Percentiles rank a stretch among this genome's conserved stretches.
Evolutionary conservation across 2,113 vertebrate genomes (phyloP).

Genomic region (Himantopus leucocephalus): DNA sequence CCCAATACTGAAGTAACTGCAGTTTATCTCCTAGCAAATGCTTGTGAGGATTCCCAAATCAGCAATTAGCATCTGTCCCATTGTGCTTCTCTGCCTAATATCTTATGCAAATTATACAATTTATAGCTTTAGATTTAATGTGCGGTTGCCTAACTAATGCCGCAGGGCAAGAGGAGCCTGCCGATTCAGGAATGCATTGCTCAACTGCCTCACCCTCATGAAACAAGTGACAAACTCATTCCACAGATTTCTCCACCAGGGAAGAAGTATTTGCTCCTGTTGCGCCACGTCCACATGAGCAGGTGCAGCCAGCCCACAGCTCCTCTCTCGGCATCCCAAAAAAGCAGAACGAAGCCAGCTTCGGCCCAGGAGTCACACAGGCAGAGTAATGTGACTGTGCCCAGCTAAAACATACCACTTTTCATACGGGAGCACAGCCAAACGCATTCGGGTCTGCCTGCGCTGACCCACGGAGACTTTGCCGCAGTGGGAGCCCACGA

Average conservation of each 20-base stretch:
- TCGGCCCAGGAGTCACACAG: rapidly evolving
- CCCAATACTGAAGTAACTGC: slow-evolving; percentile 16
- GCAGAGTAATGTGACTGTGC: not conserved
- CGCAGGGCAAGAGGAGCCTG: not conserved
- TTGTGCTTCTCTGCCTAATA: slow-evolving; percentile 34
- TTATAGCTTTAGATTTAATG: slow-evolving; percentile 47
- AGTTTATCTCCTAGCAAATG: slow-evolving; percentile 23
- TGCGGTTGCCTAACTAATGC: not conserved
- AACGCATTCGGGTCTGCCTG: not conserved
- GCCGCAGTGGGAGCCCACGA: not conserved
- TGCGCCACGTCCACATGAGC: not conserved
- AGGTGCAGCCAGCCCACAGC: slow-evolving; percentile 10
- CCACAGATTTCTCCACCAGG: not conserved
- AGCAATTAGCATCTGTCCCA: slow-evolving; percentile 26
- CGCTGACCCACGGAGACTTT: not conserved
- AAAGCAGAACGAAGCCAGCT: not conserved
- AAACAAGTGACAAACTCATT: slow-evolving; percentile 27
- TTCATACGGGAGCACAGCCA: not conserved
- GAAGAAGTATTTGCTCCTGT: not conserved
- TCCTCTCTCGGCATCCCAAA: not conserved
- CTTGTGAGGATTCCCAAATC: slow-evolving; percentile 25
- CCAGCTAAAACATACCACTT: not conserved
- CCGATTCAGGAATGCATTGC: not conserved
- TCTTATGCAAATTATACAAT: slow-evolving; percentile 53
- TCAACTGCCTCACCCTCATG: slow-evolving; percentile 2